A percentile compares a stretch with the other conserved stretches of the same genome.
Evolutionary conservation across 2,888 invertebrate species (phyloP).

Genomic region (Drosophila formosana): DNA sequence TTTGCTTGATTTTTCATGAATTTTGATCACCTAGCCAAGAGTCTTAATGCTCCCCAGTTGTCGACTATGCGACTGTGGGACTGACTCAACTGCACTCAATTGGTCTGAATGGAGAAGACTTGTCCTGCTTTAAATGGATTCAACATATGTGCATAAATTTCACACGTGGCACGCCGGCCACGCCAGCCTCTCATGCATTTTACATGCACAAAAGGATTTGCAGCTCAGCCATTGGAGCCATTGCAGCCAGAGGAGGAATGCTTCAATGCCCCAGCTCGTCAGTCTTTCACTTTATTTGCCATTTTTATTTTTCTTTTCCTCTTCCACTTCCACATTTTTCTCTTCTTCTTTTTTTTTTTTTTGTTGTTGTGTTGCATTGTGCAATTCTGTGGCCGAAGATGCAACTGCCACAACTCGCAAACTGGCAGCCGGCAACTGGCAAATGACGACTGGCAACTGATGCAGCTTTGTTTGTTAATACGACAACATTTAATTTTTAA

Average conservation of each 20-base stretch:
- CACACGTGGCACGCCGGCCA: slow-evolving; percentile 67
- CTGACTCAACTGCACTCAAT: slow-evolving; percentile 17
- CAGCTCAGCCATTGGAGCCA: slow-evolving; percentile 32
- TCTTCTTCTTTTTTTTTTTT: slow-evolving; percentile 9
- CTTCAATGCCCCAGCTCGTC: slow-evolving; percentile 32
- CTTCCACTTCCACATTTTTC: neutral
- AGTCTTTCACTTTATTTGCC: slow-evolving; percentile 11
- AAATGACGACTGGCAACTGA: slow-evolving; percentile 13
- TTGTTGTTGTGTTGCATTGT: slow-evolving; percentile 8
- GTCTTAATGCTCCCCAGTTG: slow-evolving; percentile 43
- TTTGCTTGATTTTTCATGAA: slow-evolving; percentile 61
- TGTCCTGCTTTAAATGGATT: slow-evolving; percentile 59
- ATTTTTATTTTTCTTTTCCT: neutral
- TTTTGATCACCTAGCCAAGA: slow-evolving; percentile 61
- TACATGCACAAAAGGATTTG: slow-evolving; percentile 71
- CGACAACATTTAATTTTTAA: slow-evolving; percentile 80
- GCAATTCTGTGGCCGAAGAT: slow-evolving; percentile 47
- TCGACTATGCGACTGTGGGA: slow-evolving; percentile 11
- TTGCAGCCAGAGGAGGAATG: slow-evolving; percentile 5
- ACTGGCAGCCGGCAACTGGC: neutral
- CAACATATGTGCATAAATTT: slow-evolving; percentile 81
- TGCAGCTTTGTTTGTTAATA: slow-evolving; percentile 73
- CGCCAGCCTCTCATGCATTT: slow-evolving; percentile 67
- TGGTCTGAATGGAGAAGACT: neutral
- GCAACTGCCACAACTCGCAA: slow-evolving; percentile 30